A percentile compares a stretch with the other conserved stretches of the same genome.
These are phyloP conservation scores for Mixornis gularis DNA, from an alignment of 2,113 vertebrate genomes.

Conservation along the genomic window DNA sequence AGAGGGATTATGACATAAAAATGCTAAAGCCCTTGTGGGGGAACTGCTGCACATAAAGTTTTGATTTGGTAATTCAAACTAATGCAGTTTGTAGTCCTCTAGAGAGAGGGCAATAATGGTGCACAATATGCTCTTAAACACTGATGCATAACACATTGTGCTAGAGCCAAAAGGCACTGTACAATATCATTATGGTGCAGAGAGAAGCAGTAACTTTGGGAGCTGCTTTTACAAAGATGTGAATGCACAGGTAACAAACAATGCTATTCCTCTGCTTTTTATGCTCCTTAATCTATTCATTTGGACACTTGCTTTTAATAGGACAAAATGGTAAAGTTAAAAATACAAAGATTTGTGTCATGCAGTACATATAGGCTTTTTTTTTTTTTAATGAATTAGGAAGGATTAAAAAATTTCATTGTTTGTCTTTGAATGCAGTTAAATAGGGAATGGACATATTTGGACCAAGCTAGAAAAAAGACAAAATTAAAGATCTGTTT, in stretches of 20 bases:
- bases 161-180: conserved; percentile 77
- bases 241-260: conserved; percentile 17
- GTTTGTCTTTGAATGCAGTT: neutral
- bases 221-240: conserved; percentile 50
- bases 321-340: neutral
- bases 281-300: neutral
- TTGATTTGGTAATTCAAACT: conserved; percentile 82
- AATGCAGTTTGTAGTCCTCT: conserved; percentile 81
- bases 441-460: neutral
- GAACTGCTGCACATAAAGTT: conserved; percentile 76
- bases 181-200: conserved; percentile 76
- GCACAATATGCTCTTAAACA: conserved; percentile 79
- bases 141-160: conserved; percentile 82
- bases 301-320: neutral
- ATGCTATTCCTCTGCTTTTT: neutral
- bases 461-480: neutral
- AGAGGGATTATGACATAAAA: conserved; percentile 84
- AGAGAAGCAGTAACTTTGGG: conserved; percentile 70
- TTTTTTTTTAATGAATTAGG: neutral
- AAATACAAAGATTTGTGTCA: neutral
- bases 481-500: neutral
- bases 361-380: neutral
- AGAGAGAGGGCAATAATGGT: conserved; percentile 78
- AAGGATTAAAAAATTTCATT: neutral
- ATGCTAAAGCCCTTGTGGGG: conserved; percentile 78